These are phyloP conservation scores for human (Homo sapiens) DNA, from an alignment of 2,113 vertebrate species.

Conservation along the genomic window DNA sequence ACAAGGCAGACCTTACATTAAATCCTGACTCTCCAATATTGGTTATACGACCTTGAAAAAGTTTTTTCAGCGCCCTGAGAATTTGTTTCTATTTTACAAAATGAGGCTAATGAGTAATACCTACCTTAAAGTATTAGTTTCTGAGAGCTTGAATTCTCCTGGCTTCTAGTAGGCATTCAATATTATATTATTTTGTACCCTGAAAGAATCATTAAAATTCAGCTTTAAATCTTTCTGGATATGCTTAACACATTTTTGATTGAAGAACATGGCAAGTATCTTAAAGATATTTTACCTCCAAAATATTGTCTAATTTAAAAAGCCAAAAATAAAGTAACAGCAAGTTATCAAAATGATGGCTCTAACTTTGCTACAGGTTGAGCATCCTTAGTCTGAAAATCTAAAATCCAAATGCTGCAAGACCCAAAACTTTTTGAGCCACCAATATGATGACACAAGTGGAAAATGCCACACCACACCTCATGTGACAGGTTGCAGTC, in stretches of 20 bases:
- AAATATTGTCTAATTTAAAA: not conserved
- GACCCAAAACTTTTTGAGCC: not conserved
- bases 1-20: not conserved
- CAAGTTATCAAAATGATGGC: not conserved
- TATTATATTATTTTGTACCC: not conserved
- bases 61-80: not conserved
- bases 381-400: not conserved
- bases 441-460: not conserved
- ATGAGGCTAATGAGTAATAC: not conserved
- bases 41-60: not conserved
- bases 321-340: not conserved
- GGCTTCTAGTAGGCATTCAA: not conserved
- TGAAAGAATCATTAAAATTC: not conserved
- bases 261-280: fast-evolving
- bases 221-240: not conserved
- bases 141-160: not conserved
- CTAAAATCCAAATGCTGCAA: not conserved
- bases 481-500: not conserved
- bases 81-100: not conserved
- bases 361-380: slow-evolving; percentile 13
- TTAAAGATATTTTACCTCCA: not conserved
- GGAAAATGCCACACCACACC: not conserved
- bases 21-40: not conserved
- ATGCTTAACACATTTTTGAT: fast-evolving
- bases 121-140: not conserved